Base-by-base conservation (phyloP, 2,888 invertebrate genomes). In the Ametastegia equiseti region DNA sequence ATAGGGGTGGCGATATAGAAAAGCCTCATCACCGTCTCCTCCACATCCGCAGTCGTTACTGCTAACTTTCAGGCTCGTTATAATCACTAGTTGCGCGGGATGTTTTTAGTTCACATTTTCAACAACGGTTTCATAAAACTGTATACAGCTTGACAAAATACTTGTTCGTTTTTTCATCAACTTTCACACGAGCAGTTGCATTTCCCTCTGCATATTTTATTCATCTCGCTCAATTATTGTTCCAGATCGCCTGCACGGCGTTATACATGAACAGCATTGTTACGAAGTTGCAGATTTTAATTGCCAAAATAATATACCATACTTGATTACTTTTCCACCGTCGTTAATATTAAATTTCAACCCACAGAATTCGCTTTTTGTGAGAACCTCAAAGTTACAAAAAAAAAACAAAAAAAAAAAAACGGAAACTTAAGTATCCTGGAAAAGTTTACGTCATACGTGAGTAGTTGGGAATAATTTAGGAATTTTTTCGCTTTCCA, bases 11-110 rank as follows among this genome's bases (percentile, higher is more conserved):
- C 23, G 23, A 80, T 63, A 60, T 67, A 30, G 71, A 23, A 80
- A 50, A 80, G 50, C 50, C 50, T 65, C 71, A 36, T 80, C 80
- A 54, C 27, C 65, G 80, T 80, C 71, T 71, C 80, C 50, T 47
- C 60, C 54, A 71, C 71, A 80, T 71, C 54, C 71, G 33, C 39
- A 36, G 71, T 80, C 50, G 42, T 71, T 80, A 50, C 47, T 33
- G 27, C 39, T 80, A 47, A 47, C n/a, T 36, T 54, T 36, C 67
- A 11, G 33, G 6, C 65, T 60, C 67, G 39, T 80, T 71, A 80
- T 39, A 45, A 30, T 65, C 80, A 71, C 27, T 45, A 13, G 65
- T 67, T 67, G 30, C 54, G 19, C 63, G 30, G 33, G 33, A 63
- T 69, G 42, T 42, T 23, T n/a, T 39, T 69, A 9, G 7, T 42